phyloP scores from a whole-genome alignment of 92 coral and sea anemone species.

The Montipora capitata region DNA sequence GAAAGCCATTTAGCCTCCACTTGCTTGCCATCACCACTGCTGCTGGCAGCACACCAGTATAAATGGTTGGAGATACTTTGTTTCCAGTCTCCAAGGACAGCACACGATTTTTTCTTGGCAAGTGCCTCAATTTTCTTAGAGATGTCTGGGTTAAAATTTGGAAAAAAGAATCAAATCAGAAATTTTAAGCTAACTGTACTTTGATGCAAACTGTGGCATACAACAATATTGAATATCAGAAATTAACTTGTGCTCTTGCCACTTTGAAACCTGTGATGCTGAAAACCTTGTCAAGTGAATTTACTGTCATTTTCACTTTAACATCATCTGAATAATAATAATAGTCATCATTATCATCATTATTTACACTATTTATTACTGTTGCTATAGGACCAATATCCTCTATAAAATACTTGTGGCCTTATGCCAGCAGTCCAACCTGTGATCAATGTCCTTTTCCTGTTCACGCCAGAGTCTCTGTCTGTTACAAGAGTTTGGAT shows the following conservation, averaged over 20 bases:
- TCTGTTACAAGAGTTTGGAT: constrained; percentile 48
- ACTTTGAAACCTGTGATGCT: constrained; percentile 24
- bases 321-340: neutral
- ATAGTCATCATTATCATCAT: neutral
- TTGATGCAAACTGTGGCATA: neutral
- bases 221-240: neutral
- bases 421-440: constrained; percentile 69
- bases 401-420: constrained; percentile 51
- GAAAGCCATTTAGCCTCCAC: constrained; percentile 67
- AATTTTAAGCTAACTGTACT: neutral
- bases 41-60: constrained; percentile 74
- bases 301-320: neutral
- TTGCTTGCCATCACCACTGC: constrained; percentile 51
- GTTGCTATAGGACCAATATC: neutral
- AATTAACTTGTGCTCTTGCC: neutral
- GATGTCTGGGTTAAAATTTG: constrained; percentile 21
- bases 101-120: constrained; percentile 49
- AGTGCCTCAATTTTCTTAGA: constrained; percentile 62
- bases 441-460: constrained; percentile 38
- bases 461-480: constrained; percentile 53
- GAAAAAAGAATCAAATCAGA: neutral
- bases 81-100: constrained; percentile 46
- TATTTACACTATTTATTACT: neutral
- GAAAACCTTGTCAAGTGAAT: neutral
- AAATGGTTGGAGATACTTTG: constrained; percentile 61